Conservation (phyloP, 2,888 invertebrate genomes). For the Diarsia rubi region DNA sequence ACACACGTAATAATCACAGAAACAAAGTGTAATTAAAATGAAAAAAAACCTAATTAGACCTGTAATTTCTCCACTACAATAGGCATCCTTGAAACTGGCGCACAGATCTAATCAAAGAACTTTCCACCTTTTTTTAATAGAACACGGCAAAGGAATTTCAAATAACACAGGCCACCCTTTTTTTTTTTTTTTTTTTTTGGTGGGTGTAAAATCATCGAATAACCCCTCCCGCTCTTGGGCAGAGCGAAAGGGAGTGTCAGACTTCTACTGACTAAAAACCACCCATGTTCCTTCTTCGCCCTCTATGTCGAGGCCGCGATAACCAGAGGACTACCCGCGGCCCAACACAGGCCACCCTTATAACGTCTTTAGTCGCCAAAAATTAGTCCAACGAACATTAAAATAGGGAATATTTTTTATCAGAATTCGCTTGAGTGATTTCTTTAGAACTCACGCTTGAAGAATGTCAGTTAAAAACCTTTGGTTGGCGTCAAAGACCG, state of each 20-base stretch:
- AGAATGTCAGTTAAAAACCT: slow-evolving; percentile 73
- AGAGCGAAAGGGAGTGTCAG: no score
- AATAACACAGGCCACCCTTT: slow-evolving; percentile 34
- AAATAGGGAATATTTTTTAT: slow-evolving; percentile 70
- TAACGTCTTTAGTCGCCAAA: slow-evolving; percentile 45
- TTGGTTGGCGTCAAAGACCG: slow-evolving; percentile 73
- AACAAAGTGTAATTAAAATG: not conserved
- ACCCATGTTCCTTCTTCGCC: no score
- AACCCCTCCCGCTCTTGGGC: no score
- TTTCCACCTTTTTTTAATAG: not conserved
- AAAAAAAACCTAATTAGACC: not conserved
- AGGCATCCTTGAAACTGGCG: slow-evolving; percentile 8
- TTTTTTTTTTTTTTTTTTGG: no score
- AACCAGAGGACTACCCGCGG: no score
- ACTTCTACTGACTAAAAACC: no score
- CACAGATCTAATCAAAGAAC: slow-evolving; percentile 8
- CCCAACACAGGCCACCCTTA: slow-evolving; percentile 26
- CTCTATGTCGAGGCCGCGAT: no score
- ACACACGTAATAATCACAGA: not conserved
- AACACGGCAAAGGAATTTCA: slow-evolving; percentile 35
- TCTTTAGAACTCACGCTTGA: slow-evolving; percentile 73
- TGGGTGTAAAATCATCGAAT: no score
- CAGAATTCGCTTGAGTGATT: slow-evolving; percentile 73
- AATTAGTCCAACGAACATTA: slow-evolving; percentile 57
- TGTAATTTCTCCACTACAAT: not conserved